phyloP scores from a whole-genome alignment of 2,888 invertebrate species.

The Megaustenia siamemsis region DNA sequence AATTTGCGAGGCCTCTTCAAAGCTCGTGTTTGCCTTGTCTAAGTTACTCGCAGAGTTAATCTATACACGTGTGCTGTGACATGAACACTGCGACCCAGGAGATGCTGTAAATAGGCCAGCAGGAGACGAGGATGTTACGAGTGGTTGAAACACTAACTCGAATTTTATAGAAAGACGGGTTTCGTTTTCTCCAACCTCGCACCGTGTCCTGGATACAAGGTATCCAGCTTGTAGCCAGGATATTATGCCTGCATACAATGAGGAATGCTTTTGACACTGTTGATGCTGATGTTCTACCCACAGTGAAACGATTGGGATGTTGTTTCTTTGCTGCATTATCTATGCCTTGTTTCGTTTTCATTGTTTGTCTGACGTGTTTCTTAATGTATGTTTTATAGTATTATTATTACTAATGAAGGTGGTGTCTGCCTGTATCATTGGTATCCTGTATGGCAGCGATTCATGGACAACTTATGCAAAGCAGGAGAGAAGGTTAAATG shows the following conservation, averaged over 20 bases:
- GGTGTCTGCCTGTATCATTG: no score
- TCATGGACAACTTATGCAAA: no score
- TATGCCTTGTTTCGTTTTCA: background rate
- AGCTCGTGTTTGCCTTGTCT: background rate
- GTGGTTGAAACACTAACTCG: background rate
- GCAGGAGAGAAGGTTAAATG: no score
- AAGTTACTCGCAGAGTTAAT: background rate
- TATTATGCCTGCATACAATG: background rate
- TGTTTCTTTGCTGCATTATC: background rate
- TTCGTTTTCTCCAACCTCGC: background rate
- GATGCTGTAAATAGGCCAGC: constrained; percentile 1
- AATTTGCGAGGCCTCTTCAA: background rate
- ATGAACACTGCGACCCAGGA: background rate
- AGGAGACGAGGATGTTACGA: background rate
- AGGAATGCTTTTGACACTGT: background rate
- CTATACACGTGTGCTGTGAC: background rate
- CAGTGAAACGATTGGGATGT: background rate
- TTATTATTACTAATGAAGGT: no score
- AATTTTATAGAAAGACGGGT: background rate
- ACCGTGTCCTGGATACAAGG: background rate
- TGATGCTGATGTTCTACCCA: background rate
- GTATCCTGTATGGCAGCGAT: no score
- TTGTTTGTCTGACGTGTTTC: no score
- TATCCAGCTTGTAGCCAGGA: background rate
- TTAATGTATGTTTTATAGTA: no score